phyloP scores from a whole-genome alignment of 2,888 invertebrate genomes.

The Nasonia oneida region DNA sequence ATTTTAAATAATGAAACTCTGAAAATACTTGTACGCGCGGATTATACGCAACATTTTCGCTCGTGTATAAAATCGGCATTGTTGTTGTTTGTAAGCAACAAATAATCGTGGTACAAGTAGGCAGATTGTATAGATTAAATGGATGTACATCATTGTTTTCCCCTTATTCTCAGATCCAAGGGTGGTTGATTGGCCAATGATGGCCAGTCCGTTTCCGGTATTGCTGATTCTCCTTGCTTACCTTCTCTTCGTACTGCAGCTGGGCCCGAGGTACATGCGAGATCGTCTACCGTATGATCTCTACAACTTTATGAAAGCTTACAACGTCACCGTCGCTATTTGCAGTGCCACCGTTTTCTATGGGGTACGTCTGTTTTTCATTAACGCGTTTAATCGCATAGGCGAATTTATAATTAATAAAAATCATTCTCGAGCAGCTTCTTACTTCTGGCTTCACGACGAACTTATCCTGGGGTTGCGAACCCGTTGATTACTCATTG shows the following conservation, averaged over 20 bases:
- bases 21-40: no score
- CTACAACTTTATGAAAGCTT: constrained; percentile 73
- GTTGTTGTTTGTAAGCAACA: no score
- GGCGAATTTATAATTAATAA: background rate
- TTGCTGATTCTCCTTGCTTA: constrained; percentile 69
- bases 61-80: no score
- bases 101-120: background rate
- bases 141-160: constrained; percentile 36
- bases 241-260: constrained; percentile 71
- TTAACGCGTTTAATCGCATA: background rate
- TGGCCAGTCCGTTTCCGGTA: constrained; percentile 73
- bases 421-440: constrained; percentile 77
- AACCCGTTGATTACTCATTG: constrained; percentile 86
- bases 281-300: constrained; percentile 71
- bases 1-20: no score
- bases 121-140: background rate
- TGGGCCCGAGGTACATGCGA: constrained; percentile 74
- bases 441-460: constrained; percentile 85
- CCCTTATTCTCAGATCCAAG: constrained; percentile 72
- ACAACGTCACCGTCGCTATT: constrained; percentile 80
- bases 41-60: no score
- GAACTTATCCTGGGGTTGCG: constrained; percentile 84
- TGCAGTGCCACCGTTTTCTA: constrained; percentile 85
- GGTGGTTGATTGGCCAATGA: constrained; percentile 74
- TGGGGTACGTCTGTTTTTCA: constrained; percentile 82